Evolutionary conservation across 2,888 invertebrate genomes (phyloP).

Genomic region (Mythimna impura): DNA sequence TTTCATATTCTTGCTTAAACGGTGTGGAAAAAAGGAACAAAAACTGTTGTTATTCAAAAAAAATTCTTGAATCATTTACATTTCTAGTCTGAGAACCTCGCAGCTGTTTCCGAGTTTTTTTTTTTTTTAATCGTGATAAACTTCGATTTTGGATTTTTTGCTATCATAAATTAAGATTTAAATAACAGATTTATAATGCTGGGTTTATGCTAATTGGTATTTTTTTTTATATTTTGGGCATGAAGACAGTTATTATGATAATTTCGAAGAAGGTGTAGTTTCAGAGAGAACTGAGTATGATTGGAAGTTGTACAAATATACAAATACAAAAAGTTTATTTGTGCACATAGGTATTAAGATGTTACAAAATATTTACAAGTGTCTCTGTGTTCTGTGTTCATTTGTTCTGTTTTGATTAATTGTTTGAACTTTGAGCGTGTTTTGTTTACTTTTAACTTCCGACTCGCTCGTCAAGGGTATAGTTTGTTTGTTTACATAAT

Average conservation of each 20-base stretch:
- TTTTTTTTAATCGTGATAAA: not conserved
- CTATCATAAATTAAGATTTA: not conserved
- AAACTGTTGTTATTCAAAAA: not conserved
- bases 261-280: not conserved
- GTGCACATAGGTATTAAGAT: no score
- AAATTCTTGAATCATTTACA: not conserved
- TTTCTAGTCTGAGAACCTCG: not conserved
- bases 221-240: not conserved
- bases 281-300: not conserved
- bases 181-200: not conserved
- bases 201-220: not conserved
- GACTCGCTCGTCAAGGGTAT: not conserved
- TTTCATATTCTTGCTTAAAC: not conserved
- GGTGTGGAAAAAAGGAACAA: not conserved
- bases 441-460: slow-evolving; percentile 13
- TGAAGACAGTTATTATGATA: not conserved
- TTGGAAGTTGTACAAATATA: no score
- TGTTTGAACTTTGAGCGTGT: slow-evolving; percentile 21
- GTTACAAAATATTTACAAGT: no score
- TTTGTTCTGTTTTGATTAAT: no score
- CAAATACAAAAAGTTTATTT: no score
- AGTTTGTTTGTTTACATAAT: slow-evolving; percentile 2
- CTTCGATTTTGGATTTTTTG: not conserved
- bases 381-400: no score
- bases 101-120: not conserved